These are phyloP conservation scores for rat (Rattus norvegicus) DNA, from an alignment of 2,113 vertebrate genomes.

Conservation along the genomic window GRCr8 NC_086029.1:86108001-86108500, in stretches of 20 bases:
- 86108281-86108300: not conserved
- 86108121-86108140: slow-evolving; percentile 6
- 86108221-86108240: not conserved
- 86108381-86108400: not conserved
- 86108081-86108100: not conserved
- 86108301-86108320: slow-evolving; percentile 33
- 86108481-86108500: not conserved
- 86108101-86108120: slow-evolving; percentile 7
- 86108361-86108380: not conserved
- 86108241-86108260: slow-evolving; percentile 11
- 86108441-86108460: not conserved
- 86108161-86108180: not conserved
- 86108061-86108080: not conserved
- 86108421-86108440: not conserved
- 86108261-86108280: not conserved
- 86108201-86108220: not conserved
- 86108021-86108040: not conserved
- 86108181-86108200: not conserved
- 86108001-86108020: not conserved
- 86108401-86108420: not conserved
- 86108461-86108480: not conserved
- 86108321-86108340: not conserved
- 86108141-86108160: not conserved
- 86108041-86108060: not conserved
- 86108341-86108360: not conserved